Evolutionary conservation across 2,113 vertebrate species (phyloP).

Genomic region (Sterna hirundo): DNA sequence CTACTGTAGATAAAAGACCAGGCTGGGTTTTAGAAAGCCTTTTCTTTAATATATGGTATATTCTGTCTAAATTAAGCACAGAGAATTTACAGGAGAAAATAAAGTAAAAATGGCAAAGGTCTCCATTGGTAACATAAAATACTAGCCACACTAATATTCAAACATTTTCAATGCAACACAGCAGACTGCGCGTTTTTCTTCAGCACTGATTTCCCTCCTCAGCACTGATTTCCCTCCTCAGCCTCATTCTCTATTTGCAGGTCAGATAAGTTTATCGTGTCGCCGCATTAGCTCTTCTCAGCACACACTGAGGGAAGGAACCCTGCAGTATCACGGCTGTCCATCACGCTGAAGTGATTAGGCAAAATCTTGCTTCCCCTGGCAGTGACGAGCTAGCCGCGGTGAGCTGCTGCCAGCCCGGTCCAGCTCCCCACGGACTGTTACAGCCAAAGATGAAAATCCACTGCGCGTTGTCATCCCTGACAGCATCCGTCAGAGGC

Average conservation of each 20-base stretch:
- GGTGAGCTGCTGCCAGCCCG: neutral
- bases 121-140: neutral
- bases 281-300: neutral
- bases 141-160: neutral
- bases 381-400: neutral
- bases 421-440: neutral
- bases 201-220: neutral
- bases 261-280: neutral
- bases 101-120: neutral
- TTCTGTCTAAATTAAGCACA: neutral
- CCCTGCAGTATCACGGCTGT: neutral
- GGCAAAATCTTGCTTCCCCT: neutral
- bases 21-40: neutral
- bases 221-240: neutral
- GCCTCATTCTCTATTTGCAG: neutral
- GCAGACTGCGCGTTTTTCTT: neutral
- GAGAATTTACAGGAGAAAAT: neutral
- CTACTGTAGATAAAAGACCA: neutral
- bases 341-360: neutral
- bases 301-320: neutral
- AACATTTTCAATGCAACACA: neutral
- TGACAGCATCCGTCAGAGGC: neutral
- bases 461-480: fast-evolving
- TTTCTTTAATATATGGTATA: neutral
- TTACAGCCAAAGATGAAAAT: neutral